Evolutionary conservation across 2,888 invertebrate species (phyloP).

Genomic region (Parnassius mnemosyne): DNA sequence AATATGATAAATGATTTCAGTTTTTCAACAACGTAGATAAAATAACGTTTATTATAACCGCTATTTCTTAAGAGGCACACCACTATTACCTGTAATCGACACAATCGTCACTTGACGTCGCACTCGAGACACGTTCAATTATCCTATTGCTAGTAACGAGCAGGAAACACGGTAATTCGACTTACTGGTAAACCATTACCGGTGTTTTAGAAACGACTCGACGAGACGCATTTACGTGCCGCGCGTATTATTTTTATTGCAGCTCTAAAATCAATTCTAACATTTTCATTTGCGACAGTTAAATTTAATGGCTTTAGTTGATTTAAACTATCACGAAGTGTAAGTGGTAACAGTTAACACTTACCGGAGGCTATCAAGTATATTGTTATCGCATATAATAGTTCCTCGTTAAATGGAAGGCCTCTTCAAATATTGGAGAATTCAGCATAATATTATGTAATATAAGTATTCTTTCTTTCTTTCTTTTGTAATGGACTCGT

Average conservation of each 20-base stretch:
- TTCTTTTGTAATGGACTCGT: no score
- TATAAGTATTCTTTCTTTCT: no score
- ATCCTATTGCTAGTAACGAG: conserved; percentile 4
- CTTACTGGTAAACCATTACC: not conserved
- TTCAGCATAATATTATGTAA: no score
- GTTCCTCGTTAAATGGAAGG: no score
- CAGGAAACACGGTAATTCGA: not conserved
- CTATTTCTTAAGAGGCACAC: not conserved
- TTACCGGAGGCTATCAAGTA: no score
- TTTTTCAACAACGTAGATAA: no score
- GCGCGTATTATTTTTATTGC: not conserved
- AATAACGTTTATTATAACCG: no score
- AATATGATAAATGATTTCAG: no score
- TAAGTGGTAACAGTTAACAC: no score
- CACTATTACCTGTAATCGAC: not conserved
- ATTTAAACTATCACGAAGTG: no score
- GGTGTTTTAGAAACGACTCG: not conserved
- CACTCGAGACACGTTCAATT: conserved; percentile 1
- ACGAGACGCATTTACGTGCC: not conserved
- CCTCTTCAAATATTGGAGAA: no score
- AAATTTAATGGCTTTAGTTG: not conserved
- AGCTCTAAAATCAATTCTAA: not conserved
- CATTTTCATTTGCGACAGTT: not conserved
- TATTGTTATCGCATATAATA: no score
- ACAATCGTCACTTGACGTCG: not conserved